These are phyloP conservation scores for Porites lobata DNA, from an alignment of 92 coral and sea anemone species.

Conservation along the genomic window DNA sequence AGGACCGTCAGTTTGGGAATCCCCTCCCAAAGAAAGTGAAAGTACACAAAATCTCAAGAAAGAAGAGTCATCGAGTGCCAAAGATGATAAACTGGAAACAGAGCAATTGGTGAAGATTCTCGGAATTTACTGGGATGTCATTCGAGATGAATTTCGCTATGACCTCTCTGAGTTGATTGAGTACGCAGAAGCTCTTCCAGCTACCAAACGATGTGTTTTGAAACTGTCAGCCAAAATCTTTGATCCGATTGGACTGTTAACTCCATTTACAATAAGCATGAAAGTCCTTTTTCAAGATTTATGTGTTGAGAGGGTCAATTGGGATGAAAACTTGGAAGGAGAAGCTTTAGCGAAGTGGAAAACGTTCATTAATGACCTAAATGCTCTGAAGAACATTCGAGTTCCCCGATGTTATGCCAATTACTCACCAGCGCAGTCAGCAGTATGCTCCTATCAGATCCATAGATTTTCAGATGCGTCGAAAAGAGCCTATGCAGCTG, in stretches of 20 bases:
- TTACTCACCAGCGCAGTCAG: too few relatives aligned
- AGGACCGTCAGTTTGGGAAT: not conserved
- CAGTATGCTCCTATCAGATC: not conserved
- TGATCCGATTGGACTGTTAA: slow-evolving; percentile 73
- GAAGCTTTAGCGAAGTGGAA: not conserved
- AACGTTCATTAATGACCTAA: too few relatives aligned
- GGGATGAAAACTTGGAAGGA: not conserved
- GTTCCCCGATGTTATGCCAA: too few relatives aligned
- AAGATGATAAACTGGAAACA: slow-evolving; percentile 1
- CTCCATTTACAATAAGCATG: slow-evolving; percentile 65
- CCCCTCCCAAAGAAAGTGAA: slow-evolving; percentile 10
- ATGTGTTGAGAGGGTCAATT: slow-evolving; percentile 60
- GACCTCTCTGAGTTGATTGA: slow-evolving; percentile 55
- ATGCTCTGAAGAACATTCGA: too few relatives aligned
- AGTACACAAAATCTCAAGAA: not conserved
- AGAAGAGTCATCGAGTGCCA: slow-evolving; percentile 12
- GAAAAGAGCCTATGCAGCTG: not conserved
- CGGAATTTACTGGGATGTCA: slow-evolving; percentile 22
- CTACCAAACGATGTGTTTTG: slow-evolving; percentile 70
- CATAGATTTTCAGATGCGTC: slow-evolving; percentile 30
- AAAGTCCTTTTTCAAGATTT: slow-evolving; percentile 76
- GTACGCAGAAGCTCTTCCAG: slow-evolving; percentile 63
- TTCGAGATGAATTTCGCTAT: slow-evolving; percentile 51
- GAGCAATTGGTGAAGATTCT: slow-evolving; percentile 25
- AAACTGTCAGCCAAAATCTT: slow-evolving; percentile 80